Evolutionary conservation across 2,797 vertebrate species (phyloP), one percentile per base, ranked within the genome.

Genomic region (Basileuterus tristriatus): DNA sequence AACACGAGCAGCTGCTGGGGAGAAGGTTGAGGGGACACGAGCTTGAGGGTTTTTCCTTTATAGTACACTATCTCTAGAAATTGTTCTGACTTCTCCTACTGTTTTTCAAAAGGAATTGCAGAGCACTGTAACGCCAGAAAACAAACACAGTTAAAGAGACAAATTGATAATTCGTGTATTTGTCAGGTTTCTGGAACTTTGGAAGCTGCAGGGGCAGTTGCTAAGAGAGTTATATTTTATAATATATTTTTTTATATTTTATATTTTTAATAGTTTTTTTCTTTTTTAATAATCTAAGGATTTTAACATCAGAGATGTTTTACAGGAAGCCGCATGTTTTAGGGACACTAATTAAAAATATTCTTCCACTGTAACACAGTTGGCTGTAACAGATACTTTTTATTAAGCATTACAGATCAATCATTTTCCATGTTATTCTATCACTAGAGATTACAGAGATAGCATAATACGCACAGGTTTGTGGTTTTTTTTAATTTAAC

Each of bases 311-410:
- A 39, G 34, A 37, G n/a, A 37, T 74, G 5, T 65, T 79, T 92
- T 95, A 80, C 78, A 87, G 91, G 96, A 94, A 65, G 46, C 84
- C 53, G 67, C 58, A 34, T 90, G 63, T 75, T 97, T 95, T 76
- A 53, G 86, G 83, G 85, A 64, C 82, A 16, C 70, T 88, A 89
- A 95, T 94, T 93, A 92, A 95, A 95, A 95, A 70, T 83, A 55
- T 93, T 83, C 43, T 89, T 95, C 83, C 52, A 41, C 34, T 80
- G 58, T 83, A 93, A 70, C 56, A 32, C 83, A 58, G 70, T 84
- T 87, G 78, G 30, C 90, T 96, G 60, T 74, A 92, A 71, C 58
- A 62, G 41, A 60, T 87, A 77, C 37, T 64, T 78, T 64, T 53
- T 89, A 63, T 87, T 91, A 85, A 92, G 69, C 47, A n/a, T 88